Evolutionary conservation across 2,888 invertebrate species (phyloP).

Genomic region (Lasius fuliginosus): DNA sequence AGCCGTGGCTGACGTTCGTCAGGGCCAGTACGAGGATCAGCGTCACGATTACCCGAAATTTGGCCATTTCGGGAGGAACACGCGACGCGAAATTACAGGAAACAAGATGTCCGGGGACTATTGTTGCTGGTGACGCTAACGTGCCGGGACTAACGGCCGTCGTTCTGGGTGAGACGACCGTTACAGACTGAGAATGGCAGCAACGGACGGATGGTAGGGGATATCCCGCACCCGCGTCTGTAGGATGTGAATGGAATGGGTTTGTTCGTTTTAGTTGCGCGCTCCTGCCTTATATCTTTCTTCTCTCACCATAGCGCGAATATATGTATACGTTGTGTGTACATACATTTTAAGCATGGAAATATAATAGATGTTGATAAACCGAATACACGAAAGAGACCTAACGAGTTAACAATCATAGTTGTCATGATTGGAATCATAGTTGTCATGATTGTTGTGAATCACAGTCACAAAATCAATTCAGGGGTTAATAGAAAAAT

Average conservation of each 20-base stretch:
- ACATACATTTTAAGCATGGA: background rate
- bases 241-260: slow-evolving; percentile 18
- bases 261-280: slow-evolving; percentile 16
- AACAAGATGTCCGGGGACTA: background rate
- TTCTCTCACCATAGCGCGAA: background rate
- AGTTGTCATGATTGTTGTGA: too few species aligned
- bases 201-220: slow-evolving; percentile 1
- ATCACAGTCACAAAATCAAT: too few species aligned
- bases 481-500: too few species aligned
- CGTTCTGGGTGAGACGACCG: slow-evolving; percentile 7
- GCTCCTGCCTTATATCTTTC: background rate
- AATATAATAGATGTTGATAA: background rate
- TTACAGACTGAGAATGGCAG: background rate
- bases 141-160: slow-evolving; percentile 3
- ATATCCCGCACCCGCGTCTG: background rate
- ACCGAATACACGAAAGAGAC: background rate
- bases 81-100: background rate
- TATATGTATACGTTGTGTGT: background rate
- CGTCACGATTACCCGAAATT: background rate
- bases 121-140: slow-evolving; percentile 11
- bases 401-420: background rate
- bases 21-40: background rate
- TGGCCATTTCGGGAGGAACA: slow-evolving; percentile 5
- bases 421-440: too few species aligned
- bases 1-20: background rate